phyloP scores from a whole-genome alignment of 1,140 invertebrate species.

The Vollenhovia emeryi region DNA sequence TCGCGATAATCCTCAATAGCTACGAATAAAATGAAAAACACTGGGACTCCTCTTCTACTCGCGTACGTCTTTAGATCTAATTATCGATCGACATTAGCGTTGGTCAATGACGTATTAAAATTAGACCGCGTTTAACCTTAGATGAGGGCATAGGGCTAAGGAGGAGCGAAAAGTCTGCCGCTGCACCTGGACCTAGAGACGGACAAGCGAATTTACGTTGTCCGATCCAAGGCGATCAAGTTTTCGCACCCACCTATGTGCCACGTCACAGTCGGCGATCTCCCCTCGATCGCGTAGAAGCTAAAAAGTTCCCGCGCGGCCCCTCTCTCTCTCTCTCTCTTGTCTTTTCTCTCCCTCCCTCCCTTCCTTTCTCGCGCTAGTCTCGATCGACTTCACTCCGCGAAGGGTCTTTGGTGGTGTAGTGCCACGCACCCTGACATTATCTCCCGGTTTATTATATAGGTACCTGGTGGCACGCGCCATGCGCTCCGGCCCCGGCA shows the following conservation, averaged over 20 bases:
- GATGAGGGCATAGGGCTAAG: background rate
- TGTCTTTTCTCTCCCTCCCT: background rate
- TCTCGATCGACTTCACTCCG: slow-evolving; percentile 41
- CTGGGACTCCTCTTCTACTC: too few species aligned
- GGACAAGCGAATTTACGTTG: slow-evolving; percentile 54
- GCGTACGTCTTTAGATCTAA: background rate
- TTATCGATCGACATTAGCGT: background rate
- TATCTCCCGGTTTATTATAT: slow-evolving; percentile 84
- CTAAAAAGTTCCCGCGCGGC: slow-evolving; percentile 63
- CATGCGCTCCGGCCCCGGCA: slow-evolving; percentile 77
- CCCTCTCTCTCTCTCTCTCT: slow-evolving; percentile 13
- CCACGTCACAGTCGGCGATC: slow-evolving; percentile 57
- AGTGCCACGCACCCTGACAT: slow-evolving; percentile 80
- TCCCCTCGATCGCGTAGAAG: slow-evolving; percentile 42
- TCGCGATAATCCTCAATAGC: background rate
- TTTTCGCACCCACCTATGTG: slow-evolving; percentile 63
- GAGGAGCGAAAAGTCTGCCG: background rate
- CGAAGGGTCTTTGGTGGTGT: slow-evolving; percentile 74
- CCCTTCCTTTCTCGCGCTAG: background rate
- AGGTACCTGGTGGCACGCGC: slow-evolving; percentile 85
- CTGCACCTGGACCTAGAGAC: slow-evolving; percentile 37
- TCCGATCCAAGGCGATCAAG: slow-evolving; percentile 58
- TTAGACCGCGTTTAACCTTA: background rate
- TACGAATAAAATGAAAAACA: background rate
- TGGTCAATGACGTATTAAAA: slow-evolving; percentile 1